phyloP scores from a whole-genome alignment of 2,888 invertebrate species.

The Cheilosia urbana region DNA sequence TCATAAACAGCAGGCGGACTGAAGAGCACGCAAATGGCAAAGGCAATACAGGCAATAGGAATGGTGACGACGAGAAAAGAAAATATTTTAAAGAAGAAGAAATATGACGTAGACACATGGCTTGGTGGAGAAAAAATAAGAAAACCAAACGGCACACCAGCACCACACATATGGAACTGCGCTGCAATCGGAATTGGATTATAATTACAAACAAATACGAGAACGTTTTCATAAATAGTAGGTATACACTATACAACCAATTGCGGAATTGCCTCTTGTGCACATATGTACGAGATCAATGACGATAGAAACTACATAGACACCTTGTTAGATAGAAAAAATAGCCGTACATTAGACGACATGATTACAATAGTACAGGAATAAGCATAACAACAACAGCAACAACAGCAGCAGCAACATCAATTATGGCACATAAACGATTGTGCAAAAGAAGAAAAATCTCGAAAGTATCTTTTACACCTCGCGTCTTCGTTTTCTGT shows the following conservation, averaged over 20 bases:
- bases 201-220: constrained; percentile 62
- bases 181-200: constrained; percentile 67
- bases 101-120: constrained; percentile 3
- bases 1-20: background rate
- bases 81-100: constrained; percentile 15
- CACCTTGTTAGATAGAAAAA: constrained; percentile 4
- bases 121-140: background rate
- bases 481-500: constrained; percentile 51
- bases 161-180: constrained; percentile 50
- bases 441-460: constrained; percentile 73
- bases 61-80: constrained; percentile 21
- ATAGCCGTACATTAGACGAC: constrained; percentile 63
- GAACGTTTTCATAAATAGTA: constrained; percentile 35
- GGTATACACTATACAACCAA: too few relatives aligned
- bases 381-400: constrained; percentile 28
- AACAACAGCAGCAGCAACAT: constrained; percentile 43
- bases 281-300: constrained; percentile 30
- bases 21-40: background rate
- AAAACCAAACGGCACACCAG: constrained; percentile 29
- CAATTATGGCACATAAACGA: constrained; percentile 72
- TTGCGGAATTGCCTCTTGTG: constrained; percentile 17
- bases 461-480: constrained; percentile 73
- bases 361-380: constrained; percentile 69
- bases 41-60: background rate
- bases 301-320: constrained; percentile 8